Conservation (phyloP, 2,888 invertebrate genomes). For the Rotaria socialis region DNA sequence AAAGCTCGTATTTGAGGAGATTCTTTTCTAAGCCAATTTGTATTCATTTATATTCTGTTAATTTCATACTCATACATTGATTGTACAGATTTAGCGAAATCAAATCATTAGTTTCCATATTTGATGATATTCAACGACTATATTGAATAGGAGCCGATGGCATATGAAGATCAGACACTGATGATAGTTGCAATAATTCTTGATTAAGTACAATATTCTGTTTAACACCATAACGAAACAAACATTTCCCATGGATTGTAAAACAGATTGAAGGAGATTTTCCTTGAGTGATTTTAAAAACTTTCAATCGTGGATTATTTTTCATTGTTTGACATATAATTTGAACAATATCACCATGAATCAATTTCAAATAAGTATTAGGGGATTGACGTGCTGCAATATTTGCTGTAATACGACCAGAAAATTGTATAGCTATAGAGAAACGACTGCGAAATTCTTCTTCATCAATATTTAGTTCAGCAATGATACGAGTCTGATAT, state of each 20-base stretch:
- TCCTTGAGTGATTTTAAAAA: background rate
- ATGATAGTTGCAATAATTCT: background rate
- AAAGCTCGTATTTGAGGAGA: too few relatives aligned
- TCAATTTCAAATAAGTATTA: conserved; percentile 48
- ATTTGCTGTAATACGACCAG: conserved; percentile 41
- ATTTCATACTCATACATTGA: background rate
- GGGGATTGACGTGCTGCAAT: conserved; percentile 36
- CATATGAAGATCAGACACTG: background rate
- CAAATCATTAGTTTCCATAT: background rate
- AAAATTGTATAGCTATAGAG: conserved; percentile 53
- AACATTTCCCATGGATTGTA: conserved; percentile 51
- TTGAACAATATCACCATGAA: conserved; percentile 54
- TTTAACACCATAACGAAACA: conserved; percentile 56
- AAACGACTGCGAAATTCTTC: conserved; percentile 60
- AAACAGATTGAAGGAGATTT: background rate
- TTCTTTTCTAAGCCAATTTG: too few relatives aligned
- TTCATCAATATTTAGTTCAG: conserved; percentile 61
- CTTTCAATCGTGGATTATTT: conserved; percentile 32
- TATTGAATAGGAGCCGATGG: background rate
- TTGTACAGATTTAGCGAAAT: background rate
- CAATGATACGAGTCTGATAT: conserved; percentile 54
- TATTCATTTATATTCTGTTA: too few relatives aligned
- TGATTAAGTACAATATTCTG: conserved; percentile 51
- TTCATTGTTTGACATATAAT: conserved; percentile 49
- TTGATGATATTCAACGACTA: background rate